Evolutionary conservation across 1,140 invertebrate genomes (phyloP).

Genomic region (Rhyacophila brunnea): DNA sequence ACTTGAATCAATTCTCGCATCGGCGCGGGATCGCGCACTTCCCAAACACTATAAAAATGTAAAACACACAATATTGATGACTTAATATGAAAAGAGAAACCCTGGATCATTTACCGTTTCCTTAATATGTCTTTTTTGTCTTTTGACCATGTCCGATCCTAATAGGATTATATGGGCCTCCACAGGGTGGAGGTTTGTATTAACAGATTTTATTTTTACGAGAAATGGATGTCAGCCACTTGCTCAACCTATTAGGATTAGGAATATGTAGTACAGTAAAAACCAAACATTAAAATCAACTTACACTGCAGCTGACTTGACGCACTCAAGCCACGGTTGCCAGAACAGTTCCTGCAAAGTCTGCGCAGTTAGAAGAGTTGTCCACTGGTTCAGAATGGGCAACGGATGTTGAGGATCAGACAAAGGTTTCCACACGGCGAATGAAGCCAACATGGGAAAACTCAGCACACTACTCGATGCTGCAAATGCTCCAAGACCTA

Average conservation of each 20-base stretch:
- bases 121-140: too few relatives aligned
- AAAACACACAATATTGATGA: too few relatives aligned
- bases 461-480: constrained; percentile 33
- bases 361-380: constrained; percentile 41
- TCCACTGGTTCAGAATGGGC: constrained; percentile 42
- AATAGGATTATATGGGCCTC: too few relatives aligned
- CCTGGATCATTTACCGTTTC: too few relatives aligned
- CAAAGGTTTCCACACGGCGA: constrained; percentile 45
- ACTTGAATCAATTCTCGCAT: constrained; percentile 78
- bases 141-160: too few relatives aligned
- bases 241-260: not conserved
- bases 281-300: too few relatives aligned
- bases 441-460: constrained; percentile 16
- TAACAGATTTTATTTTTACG: too few relatives aligned
- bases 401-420: constrained; percentile 37
- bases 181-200: too few relatives aligned
- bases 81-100: too few relatives aligned
- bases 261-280: too few relatives aligned
- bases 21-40: constrained; percentile 68
- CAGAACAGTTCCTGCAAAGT: constrained; percentile 45
- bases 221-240: too few relatives aligned
- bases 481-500: constrained; percentile 42
- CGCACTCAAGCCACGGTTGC: constrained; percentile 43
- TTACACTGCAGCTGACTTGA: constrained; percentile 44
- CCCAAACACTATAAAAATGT: constrained; percentile 59